phyloP scores from a whole-genome alignment of 2,113 vertebrate genomes.

The Tonatia bakeri region DNA sequence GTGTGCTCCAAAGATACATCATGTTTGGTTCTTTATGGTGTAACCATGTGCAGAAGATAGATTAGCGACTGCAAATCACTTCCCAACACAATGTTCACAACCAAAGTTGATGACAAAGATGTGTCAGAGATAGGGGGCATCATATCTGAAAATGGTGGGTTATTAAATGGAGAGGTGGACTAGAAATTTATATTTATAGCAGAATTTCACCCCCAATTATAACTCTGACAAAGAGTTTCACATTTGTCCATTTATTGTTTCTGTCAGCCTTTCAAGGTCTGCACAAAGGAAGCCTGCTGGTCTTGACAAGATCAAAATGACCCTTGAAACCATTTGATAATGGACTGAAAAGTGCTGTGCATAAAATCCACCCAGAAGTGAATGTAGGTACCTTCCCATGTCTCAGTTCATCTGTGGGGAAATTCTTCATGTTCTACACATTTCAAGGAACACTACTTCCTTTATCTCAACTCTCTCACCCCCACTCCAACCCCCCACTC shows the following conservation, averaged over 20 bases:
- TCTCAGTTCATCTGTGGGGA: background rate
- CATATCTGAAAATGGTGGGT: background rate
- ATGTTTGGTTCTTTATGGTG: conserved; percentile 44
- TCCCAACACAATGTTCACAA: conserved; percentile 46
- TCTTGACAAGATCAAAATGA: conserved; percentile 66
- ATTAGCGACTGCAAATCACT: conserved; percentile 43
- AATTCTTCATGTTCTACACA: background rate
- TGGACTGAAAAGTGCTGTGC: background rate
- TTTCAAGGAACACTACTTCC: background rate
- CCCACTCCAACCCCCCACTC: background rate
- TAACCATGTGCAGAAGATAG: conserved; percentile 17
- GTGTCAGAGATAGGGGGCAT: conserved; percentile 46
- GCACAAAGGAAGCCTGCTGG: conserved; percentile 67
- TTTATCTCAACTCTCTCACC: background rate
- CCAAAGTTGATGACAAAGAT: conserved; percentile 40
- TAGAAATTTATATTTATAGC: conserved; percentile 41
- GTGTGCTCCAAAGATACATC: background rate
- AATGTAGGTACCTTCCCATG: background rate
- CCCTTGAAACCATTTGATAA: conserved; percentile 51
- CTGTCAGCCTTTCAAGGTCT: conserved; percentile 38
- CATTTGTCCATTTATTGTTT: conserved; percentile 71
- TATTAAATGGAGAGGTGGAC: conserved; percentile 47
- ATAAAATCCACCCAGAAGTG: background rate
- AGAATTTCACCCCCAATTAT: background rate
- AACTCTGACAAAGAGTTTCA: conserved; percentile 54